These are phyloP conservation scores for Drosophila parthenogenetica DNA, from an alignment of 2,888 invertebrate species.

Conservation along the genomic window DNA sequence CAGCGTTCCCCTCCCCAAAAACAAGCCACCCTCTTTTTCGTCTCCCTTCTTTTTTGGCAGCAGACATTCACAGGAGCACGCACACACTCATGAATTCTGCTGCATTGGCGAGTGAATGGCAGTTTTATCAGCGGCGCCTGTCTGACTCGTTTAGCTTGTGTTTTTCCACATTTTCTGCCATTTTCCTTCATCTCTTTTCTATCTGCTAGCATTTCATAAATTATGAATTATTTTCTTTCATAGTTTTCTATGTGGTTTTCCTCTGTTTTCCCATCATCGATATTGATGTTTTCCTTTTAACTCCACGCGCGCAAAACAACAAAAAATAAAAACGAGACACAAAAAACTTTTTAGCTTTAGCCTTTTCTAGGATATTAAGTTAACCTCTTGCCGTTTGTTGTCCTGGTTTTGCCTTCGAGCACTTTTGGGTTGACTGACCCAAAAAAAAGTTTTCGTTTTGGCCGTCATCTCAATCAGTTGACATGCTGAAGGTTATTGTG, in stretches of 20 bases:
- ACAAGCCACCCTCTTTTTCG: slow-evolving; percentile 15
- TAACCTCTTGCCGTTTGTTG: slow-evolving; percentile 37
- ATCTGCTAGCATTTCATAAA: slow-evolving; percentile 49
- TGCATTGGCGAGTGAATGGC: slow-evolving; percentile 39
- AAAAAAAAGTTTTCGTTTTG: slow-evolving; percentile 24
- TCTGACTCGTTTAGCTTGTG: slow-evolving; percentile 44
- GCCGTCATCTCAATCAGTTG: slow-evolving; percentile 51
- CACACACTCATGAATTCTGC: slow-evolving; percentile 32
- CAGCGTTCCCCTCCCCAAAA: slow-evolving; percentile 12
- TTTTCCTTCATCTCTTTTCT: slow-evolving; percentile 1
- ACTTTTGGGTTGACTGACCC: slow-evolving; percentile 31
- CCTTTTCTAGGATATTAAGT: slow-evolving; percentile 36
- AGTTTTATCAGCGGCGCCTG: slow-evolving; percentile 38
- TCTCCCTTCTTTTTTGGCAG: neutral
- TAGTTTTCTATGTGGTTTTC: slow-evolving; percentile 53
- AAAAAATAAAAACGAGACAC: too few species aligned
- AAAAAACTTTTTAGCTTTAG: slow-evolving; percentile 48
- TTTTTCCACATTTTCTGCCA: slow-evolving; percentile 11
- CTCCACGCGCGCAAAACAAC: neutral
- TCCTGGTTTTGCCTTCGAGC: slow-evolving; percentile 16
- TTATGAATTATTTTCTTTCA: slow-evolving; percentile 61
- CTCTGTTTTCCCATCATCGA: slow-evolving; percentile 12
- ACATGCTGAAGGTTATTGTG: slow-evolving; percentile 63
- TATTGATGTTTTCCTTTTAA: slow-evolving; percentile 35
- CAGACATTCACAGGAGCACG: neutral